These are phyloP conservation scores for Lysiphlebus fabarum DNA, from an alignment of 1,140 invertebrate species.

Conservation along the genomic window DNA sequence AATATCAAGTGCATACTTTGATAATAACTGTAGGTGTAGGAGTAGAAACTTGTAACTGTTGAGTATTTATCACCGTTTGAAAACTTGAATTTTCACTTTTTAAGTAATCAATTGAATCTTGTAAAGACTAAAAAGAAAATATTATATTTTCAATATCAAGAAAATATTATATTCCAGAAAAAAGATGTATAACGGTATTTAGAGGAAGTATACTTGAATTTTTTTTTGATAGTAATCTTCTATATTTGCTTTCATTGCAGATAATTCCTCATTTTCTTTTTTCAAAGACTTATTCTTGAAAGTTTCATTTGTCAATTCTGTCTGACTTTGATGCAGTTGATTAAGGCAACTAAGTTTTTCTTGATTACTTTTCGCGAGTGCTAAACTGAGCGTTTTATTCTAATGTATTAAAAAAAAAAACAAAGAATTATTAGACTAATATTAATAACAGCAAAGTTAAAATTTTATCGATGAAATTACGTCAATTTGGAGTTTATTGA, in stretches of 20 bases:
- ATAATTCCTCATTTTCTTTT: slow-evolving; percentile 13
- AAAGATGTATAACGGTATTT: too few species aligned
- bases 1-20: background rate
- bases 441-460: background rate
- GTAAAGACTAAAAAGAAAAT: background rate
- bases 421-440: too few species aligned
- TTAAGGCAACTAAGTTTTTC: slow-evolving; percentile 12
- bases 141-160: too few species aligned
- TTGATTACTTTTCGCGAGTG: slow-evolving; percentile 9
- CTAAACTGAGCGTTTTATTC: too few species aligned
- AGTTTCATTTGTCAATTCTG: slow-evolving; percentile 10
- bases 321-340: slow-evolving; percentile 6
- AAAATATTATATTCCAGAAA: too few species aligned
- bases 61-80: slow-evolving; percentile 12
- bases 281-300: slow-evolving; percentile 10
- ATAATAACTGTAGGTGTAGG: background rate
- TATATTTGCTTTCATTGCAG: slow-evolving; percentile 12
- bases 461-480: slow-evolving; percentile 18
- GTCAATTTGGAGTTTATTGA: slow-evolving; percentile 24
- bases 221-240: slow-evolving; percentile 22
- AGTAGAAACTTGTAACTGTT: background rate
- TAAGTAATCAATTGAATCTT: slow-evolving; percentile 27
- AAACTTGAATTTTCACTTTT: slow-evolving; percentile 24
- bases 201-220: background rate
- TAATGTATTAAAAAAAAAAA: too few species aligned